phyloP scores from a whole-genome alignment of 2,113 vertebrate species.

The Chionis minor region DNA sequence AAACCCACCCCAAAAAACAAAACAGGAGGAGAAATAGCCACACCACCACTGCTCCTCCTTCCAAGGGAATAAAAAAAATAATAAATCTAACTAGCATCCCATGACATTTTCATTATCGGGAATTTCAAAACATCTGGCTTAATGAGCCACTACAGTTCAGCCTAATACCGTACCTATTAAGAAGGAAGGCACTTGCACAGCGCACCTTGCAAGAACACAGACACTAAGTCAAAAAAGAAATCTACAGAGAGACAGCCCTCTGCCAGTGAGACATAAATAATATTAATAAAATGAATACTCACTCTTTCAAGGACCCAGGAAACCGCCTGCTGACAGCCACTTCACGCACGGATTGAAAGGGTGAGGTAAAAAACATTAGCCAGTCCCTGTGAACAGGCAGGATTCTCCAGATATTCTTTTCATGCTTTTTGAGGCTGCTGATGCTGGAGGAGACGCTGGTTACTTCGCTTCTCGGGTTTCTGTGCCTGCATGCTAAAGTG shows the following conservation, averaged over 20 bases:
- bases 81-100: background rate
- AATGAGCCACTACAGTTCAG: background rate
- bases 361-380: constrained; percentile 31
- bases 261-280: background rate
- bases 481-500: constrained; percentile 48
- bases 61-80: background rate
- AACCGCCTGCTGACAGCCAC: constrained; percentile 22
- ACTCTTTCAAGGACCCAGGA: constrained; percentile 55
- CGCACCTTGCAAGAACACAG: background rate
- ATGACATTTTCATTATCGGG: background rate
- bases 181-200: background rate
- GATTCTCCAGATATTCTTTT: constrained; percentile 45
- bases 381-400: constrained; percentile 18
- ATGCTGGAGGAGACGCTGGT: constrained; percentile 34
- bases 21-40: background rate
- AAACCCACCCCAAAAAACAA: background rate
- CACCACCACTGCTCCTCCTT: background rate
- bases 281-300: constrained; percentile 57
- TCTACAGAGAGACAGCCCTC: background rate
- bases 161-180: background rate
- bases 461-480: constrained; percentile 1
- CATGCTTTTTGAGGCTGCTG: constrained; percentile 64
- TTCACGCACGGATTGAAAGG: constrained; percentile 41
- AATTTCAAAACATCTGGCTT: background rate
- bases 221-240: constrained; percentile 24